These are phyloP conservation scores for Eristalis intricaria DNA, from an alignment of 2,888 invertebrate species.

Conservation along the genomic window DNA sequence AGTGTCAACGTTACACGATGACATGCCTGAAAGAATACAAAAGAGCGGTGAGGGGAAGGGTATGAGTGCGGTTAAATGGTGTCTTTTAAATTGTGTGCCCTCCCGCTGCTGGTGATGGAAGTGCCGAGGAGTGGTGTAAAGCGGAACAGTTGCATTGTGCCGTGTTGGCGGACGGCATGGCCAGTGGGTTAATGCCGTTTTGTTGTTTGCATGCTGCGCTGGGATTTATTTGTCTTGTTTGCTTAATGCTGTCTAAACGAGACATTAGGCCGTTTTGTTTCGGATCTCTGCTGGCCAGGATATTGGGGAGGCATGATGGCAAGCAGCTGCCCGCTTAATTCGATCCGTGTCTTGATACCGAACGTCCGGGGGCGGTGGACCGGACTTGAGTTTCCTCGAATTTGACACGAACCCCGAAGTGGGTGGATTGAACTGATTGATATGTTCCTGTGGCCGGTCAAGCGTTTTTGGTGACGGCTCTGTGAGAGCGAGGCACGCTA, in stretches of 20 bases:
- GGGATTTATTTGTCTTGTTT: slow-evolving; percentile 66
- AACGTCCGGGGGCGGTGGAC: slow-evolving; percentile 4
- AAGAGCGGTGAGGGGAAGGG: slow-evolving; percentile 47
- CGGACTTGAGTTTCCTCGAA: slow-evolving; percentile 6
- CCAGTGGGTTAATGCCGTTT: slow-evolving; percentile 66
- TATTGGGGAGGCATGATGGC: no score
- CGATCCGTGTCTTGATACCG: slow-evolving; percentile 24
- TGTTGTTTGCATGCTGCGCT: slow-evolving; percentile 56
- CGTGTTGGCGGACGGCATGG: slow-evolving; percentile 14
- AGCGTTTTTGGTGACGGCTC: background rate
- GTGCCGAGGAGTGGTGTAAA: slow-evolving; percentile 42
- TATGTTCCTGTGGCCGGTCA: slow-evolving; percentile 3
- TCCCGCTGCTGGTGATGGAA: slow-evolving; percentile 18
- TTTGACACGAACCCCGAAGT: background rate
- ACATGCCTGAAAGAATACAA: slow-evolving; percentile 75
- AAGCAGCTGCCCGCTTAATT: slow-evolving; percentile 38
- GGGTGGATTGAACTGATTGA: slow-evolving; percentile 51
- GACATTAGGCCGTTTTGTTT: slow-evolving; percentile 68
- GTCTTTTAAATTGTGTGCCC: background rate
- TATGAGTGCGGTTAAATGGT: background rate
- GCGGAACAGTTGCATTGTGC: background rate
- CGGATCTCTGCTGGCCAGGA: slow-evolving; percentile 35
- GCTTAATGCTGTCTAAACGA: slow-evolving; percentile 64
- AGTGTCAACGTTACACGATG: slow-evolving; percentile 80
- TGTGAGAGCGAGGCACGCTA: background rate